phyloP scores from a whole-genome alignment of 2,888 invertebrate genomes.

The Stenoptilia bipunctidactyla region DNA sequence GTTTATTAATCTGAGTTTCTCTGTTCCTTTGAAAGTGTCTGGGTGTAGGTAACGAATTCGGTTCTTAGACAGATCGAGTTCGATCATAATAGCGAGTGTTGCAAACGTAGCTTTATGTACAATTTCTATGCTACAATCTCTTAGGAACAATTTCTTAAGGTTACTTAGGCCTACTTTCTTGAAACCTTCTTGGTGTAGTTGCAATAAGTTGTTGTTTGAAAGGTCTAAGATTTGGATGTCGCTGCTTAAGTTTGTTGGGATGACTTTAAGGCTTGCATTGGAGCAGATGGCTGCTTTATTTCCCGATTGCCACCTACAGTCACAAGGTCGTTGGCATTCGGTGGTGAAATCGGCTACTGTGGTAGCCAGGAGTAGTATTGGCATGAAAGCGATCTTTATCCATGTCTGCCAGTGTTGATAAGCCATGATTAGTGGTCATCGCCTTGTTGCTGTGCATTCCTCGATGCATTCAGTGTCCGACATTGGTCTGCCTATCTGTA shows the following conservation, averaged over 20 bases:
- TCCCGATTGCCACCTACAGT: constrained; percentile 89
- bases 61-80: constrained; percentile 86
- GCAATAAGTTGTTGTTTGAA: constrained; percentile 76
- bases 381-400: constrained; percentile 48
- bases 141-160: constrained; percentile 84
- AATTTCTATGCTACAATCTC: constrained; percentile 78
- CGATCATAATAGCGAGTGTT: constrained; percentile 82
- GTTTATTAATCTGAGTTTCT: constrained; percentile 78
- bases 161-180: constrained; percentile 79
- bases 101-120: constrained; percentile 82
- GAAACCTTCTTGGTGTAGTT: constrained; percentile 77
- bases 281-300: constrained; percentile 88
- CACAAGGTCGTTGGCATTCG: constrained; percentile 78
- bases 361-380: constrained; percentile 35
- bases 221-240: constrained; percentile 82
- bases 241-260: constrained; percentile 81
- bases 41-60: constrained; percentile 75
- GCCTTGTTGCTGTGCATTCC: constrained; percentile 58
- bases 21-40: constrained; percentile 79
- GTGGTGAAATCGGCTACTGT: constrained; percentile 69
- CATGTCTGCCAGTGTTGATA: constrained; percentile 61
- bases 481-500: too few species aligned
- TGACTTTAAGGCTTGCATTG: constrained; percentile 72
- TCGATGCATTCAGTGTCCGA: too few species aligned
- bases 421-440: constrained; percentile 66